Evolutionary conservation across 2,888 invertebrate genomes (phyloP).

Genomic region (Tenthredo mesomela): DNA sequence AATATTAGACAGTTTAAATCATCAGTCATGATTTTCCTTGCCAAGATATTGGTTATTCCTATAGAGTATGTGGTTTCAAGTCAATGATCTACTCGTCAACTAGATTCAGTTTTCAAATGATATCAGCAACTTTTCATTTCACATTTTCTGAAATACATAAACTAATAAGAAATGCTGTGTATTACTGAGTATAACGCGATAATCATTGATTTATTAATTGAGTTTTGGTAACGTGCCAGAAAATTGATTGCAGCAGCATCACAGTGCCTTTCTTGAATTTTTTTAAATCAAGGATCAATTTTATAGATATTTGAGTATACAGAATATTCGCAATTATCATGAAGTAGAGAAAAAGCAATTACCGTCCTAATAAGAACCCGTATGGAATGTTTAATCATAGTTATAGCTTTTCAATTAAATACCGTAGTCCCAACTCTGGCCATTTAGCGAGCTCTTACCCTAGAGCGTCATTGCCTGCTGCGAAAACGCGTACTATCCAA

Average conservation of each 20-base stretch:
- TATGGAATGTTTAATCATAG: slow-evolving; percentile 44
- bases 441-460: slow-evolving; percentile 33
- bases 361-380: slow-evolving; percentile 5
- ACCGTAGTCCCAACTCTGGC: slow-evolving; percentile 43
- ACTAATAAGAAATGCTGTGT: neutral
- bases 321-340: neutral
- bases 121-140: neutral
- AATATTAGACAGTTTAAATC: neutral
- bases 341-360: neutral
- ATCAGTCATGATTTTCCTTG: neutral
- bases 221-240: neutral
- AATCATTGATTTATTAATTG: neutral
- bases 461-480: slow-evolving; percentile 20
- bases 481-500: slow-evolving; percentile 25
- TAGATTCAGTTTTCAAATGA: neutral
- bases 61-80: neutral
- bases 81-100: neutral
- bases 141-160: neutral
- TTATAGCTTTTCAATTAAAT: slow-evolving; percentile 47
- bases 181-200: neutral
- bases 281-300: neutral
- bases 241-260: neutral
- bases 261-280: neutral
- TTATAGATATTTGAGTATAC: neutral
- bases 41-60: neutral